Percentiles rank a stretch among this genome's conserved stretches.
Evolutionary conservation across 2,888 invertebrate species (phyloP).

Genomic region (Ophonus ardosiacus): DNA sequence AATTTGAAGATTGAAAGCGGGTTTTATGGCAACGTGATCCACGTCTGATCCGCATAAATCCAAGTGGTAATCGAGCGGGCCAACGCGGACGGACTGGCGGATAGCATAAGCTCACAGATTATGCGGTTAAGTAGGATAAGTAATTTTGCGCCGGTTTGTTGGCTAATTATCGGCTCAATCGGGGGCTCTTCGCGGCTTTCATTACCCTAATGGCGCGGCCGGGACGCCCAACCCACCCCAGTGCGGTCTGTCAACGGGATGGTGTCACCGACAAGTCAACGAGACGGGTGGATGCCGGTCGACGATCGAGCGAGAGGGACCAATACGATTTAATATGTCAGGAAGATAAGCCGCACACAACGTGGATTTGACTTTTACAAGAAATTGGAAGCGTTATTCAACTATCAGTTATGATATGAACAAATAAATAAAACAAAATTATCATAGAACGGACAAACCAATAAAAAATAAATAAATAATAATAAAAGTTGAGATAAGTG

Average conservation of each 20-base stretch:
- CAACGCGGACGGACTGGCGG: not conserved
- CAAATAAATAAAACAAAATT: too few species aligned
- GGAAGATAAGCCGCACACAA: too few species aligned
- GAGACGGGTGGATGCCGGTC: not conserved
- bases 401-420: too few species aligned
- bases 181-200: conserved; percentile 71
- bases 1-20: conserved; percentile 26
- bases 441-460: too few species aligned
- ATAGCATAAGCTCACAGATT: conserved; percentile 72
- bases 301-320: not conserved
- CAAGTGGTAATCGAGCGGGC: conserved; percentile 34
- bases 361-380: too few species aligned
- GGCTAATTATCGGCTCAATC: conserved; percentile 73
- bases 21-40: conserved; percentile 32
- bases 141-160: conserved; percentile 74
- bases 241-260: conserved; percentile 52
- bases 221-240: not conserved
- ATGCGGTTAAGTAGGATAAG: conserved; percentile 74
- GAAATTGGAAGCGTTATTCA: too few species aligned
- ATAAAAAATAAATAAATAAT: too few species aligned
- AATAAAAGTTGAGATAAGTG: too few species aligned
- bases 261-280: not conserved
- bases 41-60: conserved; percentile 39
- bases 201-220: conserved; percentile 71
- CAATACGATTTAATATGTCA: conserved; percentile 23